Evolutionary conservation across 2,888 invertebrate species (phyloP).

Genomic region (Oligia strigilis): DNA sequence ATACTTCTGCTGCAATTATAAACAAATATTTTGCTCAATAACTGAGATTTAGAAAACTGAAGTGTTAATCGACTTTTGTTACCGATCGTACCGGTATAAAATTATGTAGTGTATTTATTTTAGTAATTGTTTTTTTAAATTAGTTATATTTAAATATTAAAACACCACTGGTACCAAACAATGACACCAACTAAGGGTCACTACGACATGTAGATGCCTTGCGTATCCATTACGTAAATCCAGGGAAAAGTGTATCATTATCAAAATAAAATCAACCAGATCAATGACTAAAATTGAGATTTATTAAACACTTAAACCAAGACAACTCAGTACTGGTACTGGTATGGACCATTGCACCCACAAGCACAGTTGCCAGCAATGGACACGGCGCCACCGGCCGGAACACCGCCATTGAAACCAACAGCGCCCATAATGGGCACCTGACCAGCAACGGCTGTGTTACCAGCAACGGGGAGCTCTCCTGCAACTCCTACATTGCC

Average conservation of each 20-base stretch:
- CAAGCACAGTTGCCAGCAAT: conserved; percentile 68
- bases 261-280: neutral
- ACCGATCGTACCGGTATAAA: no score
- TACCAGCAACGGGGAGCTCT: conserved; percentile 63
- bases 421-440: conserved; percentile 71
- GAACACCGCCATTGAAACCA: conserved; percentile 65
- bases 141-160: no score
- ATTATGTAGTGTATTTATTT: no score
- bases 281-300: conserved; percentile 26
- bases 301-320: conserved; percentile 33
- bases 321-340: conserved; percentile 35
- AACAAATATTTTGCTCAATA: no score
- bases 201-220: no score
- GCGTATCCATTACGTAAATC: neutral
- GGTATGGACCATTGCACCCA: conserved; percentile 45
- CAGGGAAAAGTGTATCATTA: neutral
- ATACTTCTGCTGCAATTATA: no score
- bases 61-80: no score
- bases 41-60: no score
- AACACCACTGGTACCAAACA: neutral
- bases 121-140: no score
- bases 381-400: conserved; percentile 69
- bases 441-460: conserved; percentile 58
- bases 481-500: conserved; percentile 61
- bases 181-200: neutral